Conservation (phyloP, 1,140 invertebrate species). For the Pseudomyrmex dendroicus region DNA sequence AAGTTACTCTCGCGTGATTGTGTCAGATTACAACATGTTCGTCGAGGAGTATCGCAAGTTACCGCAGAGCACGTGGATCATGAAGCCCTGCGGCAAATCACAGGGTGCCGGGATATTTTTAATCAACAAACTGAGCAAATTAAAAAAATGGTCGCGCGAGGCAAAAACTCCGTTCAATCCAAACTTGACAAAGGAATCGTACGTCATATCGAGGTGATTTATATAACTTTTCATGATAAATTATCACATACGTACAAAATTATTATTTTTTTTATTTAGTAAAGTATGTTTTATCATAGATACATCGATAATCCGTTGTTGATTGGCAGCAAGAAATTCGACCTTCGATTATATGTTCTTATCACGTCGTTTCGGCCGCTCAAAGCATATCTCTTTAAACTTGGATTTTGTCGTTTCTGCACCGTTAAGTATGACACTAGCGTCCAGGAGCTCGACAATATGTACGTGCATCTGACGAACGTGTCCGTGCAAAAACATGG, state of each 20-base stretch:
- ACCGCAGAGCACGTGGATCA: conserved; percentile 97
- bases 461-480: conserved; percentile 95
- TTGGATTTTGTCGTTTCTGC: conserved; percentile 95
- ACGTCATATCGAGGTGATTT: conserved; percentile 92
- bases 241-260: background rate
- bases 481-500: conserved; percentile 95
- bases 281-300: conserved; percentile 73
- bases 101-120: conserved; percentile 95
- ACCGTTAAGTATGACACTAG: conserved; percentile 91
- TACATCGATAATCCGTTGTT: conserved; percentile 94
- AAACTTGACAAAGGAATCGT: conserved; percentile 93
- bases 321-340: conserved; percentile 96
- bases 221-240: background rate
- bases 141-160: conserved; percentile 95
- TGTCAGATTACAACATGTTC: conserved; percentile 95
- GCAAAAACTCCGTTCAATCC: conserved; percentile 93
- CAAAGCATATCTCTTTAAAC: conserved; percentile 90
- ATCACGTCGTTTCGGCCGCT: conserved; percentile 95
- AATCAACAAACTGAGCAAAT: conserved; percentile 94
- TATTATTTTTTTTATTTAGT: no score
- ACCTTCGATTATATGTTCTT: conserved; percentile 93
- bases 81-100: conserved; percentile 98
- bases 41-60: conserved; percentile 97
- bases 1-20: background rate
- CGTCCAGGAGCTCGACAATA: conserved; percentile 92